Evolutionary conservation across 64 coral and sea anemone species (phyloP).

Genomic region (Anthopleura sola): DNA sequence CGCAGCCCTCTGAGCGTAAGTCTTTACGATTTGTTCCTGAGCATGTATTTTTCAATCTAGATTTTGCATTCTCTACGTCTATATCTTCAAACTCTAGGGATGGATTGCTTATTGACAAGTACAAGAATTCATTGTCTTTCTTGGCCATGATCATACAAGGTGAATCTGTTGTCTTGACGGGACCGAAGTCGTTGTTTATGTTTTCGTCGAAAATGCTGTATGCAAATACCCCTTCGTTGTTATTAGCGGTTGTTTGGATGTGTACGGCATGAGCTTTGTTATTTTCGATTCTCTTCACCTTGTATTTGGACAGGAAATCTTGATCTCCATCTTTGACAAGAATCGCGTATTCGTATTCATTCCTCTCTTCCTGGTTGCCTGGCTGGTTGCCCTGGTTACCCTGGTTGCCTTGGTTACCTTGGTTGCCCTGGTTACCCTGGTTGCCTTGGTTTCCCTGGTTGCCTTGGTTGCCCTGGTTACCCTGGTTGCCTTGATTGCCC

Average conservation of each 20-base stretch:
- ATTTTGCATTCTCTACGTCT: neutral
- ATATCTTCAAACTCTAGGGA: neutral
- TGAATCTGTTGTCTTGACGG: neutral
- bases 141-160: constrained; percentile 17
- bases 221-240: neutral
- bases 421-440: too few relatives aligned
- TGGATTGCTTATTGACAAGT: constrained; percentile 6
- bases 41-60: neutral
- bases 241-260: neutral
- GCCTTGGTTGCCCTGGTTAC: too few relatives aligned
- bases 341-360: neutral
- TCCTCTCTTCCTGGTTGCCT: too few relatives aligned
- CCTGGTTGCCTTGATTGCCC: too few relatives aligned
- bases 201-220: neutral
- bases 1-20: neutral
- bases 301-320: neutral
- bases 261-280: constrained; percentile 1
- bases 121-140: neutral
- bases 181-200: neutral
- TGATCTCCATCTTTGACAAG: neutral
- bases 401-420: too few relatives aligned
- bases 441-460: too few relatives aligned
- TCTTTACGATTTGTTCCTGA: neutral
- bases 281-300: neutral
- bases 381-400: too few relatives aligned